Base-by-base conservation (phyloP, 2,797 vertebrate genomes). In the Ammospiza maritima region DNA sequence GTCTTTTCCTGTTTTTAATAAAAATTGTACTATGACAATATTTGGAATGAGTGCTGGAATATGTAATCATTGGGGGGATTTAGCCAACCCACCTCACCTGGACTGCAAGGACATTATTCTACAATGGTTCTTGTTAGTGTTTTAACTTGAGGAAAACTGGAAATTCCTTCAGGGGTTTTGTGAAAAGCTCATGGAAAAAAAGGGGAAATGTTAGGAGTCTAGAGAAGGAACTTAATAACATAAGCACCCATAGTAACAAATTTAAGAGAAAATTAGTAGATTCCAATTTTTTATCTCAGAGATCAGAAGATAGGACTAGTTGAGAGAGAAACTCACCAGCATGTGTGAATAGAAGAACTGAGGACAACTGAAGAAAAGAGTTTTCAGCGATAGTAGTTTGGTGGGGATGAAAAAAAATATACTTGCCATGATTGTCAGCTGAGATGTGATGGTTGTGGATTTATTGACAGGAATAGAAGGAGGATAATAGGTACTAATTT, bases 21-120 rank as follows among this genome's bases (percentile, higher is more conserved):
- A 58, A 60, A 51, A 17, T 20, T 29, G 2, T 42, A 25, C 8
- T 3, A 11, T 56, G 20, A 16, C 13, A 42, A 5, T 50, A 51
- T 5, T 9, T 38, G 27, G 38, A 66, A 32, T 32, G 17, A 74
- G 26, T 74, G 23, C 17, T 5, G 2, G 16, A 72, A 48, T 42
- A 16, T 1, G 0, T 19, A 64, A 4, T 53, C 22, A 29, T 13
- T 40, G 10, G 16, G 29, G 56, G n/a, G 18, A 58, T 80, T 73
- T 51, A 47, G 16, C 21, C 19, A 58, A 17, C 29, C 7, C 20
- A 38, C 22, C 12, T 90, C n/a, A 34, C 25, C 48, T 34, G 44
- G 48, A 30, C 34, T 2, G 1, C 62, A 38, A 65, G 13, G 27
- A 73, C 1, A 0, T 29, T 44, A 38, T 32, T 42, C 13, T 64